Evolutionary conservation across 1,140 invertebrate genomes (phyloP).

Genomic region (Cyphomyrmex costatus): DNA sequence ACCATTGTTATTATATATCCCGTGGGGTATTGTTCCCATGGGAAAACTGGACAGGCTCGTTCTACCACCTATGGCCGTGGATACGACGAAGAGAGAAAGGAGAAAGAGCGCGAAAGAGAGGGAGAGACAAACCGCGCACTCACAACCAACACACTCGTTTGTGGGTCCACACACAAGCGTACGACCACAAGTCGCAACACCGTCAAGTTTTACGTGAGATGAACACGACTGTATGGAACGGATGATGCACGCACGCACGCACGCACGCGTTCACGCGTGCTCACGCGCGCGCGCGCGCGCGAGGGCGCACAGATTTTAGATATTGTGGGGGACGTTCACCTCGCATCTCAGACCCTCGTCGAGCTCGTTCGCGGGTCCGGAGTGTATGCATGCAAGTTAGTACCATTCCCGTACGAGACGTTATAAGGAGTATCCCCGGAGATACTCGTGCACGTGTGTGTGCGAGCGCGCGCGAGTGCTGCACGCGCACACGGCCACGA

Average conservation of each 20-base stretch:
- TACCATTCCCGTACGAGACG: slow-evolving; percentile 68
- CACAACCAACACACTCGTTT: slow-evolving; percentile 33
- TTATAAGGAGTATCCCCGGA: slow-evolving; percentile 69
- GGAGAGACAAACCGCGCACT: slow-evolving; percentile 49
- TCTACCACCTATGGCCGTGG: slow-evolving; percentile 75
- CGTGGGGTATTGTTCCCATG: slow-evolving; percentile 83
- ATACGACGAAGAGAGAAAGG: slow-evolving; percentile 49
- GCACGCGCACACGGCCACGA: slow-evolving; percentile 5
- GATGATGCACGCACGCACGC: slow-evolving; percentile 49
- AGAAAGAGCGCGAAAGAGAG: slow-evolving; percentile 23
- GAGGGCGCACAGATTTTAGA: slow-evolving; percentile 81
- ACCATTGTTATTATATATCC: slow-evolving; percentile 83
- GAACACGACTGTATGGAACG: slow-evolving; percentile 31
- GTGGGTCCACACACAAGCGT: slow-evolving; percentile 49
- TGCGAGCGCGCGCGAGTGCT: not conserved
- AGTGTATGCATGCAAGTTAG: slow-evolving; percentile 64
- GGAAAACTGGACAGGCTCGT: slow-evolving; percentile 83
- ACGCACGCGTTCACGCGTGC: slow-evolving; percentile 24
- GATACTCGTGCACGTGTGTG: not conserved
- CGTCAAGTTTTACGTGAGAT: slow-evolving; percentile 73
- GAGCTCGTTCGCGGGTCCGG: slow-evolving; percentile 69
- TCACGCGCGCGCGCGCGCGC: slow-evolving; percentile 67
- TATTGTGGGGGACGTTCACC: slow-evolving; percentile 84
- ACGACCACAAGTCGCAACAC: slow-evolving; percentile 19
- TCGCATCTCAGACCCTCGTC: slow-evolving; percentile 79